phyloP scores from a whole-genome alignment of 2,797 vertebrate genomes.

The Cirrhinus mrigala region DNA sequence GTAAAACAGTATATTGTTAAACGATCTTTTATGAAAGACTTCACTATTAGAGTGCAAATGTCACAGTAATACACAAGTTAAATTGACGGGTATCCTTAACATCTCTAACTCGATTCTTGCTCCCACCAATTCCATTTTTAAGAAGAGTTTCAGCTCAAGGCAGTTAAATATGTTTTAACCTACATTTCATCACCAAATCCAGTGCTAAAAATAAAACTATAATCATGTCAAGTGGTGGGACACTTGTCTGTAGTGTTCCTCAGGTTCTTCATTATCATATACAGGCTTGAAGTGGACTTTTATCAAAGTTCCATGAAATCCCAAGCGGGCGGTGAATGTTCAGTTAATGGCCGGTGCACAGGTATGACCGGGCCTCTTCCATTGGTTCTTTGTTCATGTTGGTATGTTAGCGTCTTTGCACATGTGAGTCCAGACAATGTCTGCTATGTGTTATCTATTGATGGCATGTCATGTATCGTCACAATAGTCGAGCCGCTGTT shows the following conservation, averaged over 20 bases:
- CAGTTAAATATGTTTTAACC: not conserved
- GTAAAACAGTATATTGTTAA: not conserved
- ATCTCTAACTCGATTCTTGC: not conserved
- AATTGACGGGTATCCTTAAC: not conserved
- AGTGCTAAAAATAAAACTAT: constrained; percentile 19
- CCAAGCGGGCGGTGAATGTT: not conserved
- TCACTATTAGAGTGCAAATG: constrained; percentile 28
- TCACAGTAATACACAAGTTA: not conserved
- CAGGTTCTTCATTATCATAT: constrained; percentile 9
- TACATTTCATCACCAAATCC: constrained; percentile 18
- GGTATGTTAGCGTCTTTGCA: constrained; percentile 2
- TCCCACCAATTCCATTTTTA: not conserved
- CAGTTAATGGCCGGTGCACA: not conserved
- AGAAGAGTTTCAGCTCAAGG: not conserved
- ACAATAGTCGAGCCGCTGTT: constrained; percentile 72
- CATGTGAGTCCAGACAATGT: not conserved
- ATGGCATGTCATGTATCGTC: constrained; percentile 69
- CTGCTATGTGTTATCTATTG: constrained; percentile 75
- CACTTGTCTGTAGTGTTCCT: constrained; percentile 13
- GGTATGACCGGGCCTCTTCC: not conserved
- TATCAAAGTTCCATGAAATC: not conserved
- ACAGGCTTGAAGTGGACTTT: not conserved
- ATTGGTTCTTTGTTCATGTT: constrained; percentile 27
- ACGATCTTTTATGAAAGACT: not conserved
- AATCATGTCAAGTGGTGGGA: not conserved